These are phyloP conservation scores for Acanthosepion esculentum DNA, from an alignment of 2,888 invertebrate genomes.

Conservation along the genomic window DNA sequence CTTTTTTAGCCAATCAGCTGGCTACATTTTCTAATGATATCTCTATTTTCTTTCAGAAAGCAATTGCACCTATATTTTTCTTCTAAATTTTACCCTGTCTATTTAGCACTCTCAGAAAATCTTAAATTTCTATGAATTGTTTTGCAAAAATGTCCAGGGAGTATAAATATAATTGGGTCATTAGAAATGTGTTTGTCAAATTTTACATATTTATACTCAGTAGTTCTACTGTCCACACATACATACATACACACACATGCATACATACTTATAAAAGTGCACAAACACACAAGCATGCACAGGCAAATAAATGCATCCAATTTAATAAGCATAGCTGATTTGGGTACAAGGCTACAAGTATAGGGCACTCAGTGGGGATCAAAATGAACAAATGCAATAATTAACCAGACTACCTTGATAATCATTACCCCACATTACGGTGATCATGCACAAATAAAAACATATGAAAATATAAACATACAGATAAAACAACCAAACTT, in stretches of 20 bases:
- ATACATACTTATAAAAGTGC: not conserved
- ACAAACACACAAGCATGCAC: not conserved
- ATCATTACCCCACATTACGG: too few relatives aligned
- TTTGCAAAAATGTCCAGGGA: not conserved
- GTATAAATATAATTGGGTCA: not conserved
- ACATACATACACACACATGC: not conserved
- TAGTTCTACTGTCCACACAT: not conserved
- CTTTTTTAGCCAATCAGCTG: not conserved
- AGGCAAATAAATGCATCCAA: not conserved
- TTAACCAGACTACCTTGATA: too few relatives aligned
- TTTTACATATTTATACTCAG: not conserved
- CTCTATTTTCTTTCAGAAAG: too few relatives aligned
- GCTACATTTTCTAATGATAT: not conserved
- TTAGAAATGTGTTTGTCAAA: not conserved
- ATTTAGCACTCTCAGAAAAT: too few relatives aligned
- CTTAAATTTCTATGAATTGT: not conserved
- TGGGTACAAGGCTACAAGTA: too few relatives aligned
- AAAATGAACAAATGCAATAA: too few relatives aligned
- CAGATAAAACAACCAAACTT: not conserved
- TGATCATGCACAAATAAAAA: not conserved
- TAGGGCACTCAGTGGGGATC: too few relatives aligned
- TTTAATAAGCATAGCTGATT: too few relatives aligned
- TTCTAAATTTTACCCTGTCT: too few relatives aligned
- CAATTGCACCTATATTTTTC: too few relatives aligned
- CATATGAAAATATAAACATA: not conserved